Conservation (phyloP, 2,797 vertebrate species). For the Lates japonicus region DNA sequence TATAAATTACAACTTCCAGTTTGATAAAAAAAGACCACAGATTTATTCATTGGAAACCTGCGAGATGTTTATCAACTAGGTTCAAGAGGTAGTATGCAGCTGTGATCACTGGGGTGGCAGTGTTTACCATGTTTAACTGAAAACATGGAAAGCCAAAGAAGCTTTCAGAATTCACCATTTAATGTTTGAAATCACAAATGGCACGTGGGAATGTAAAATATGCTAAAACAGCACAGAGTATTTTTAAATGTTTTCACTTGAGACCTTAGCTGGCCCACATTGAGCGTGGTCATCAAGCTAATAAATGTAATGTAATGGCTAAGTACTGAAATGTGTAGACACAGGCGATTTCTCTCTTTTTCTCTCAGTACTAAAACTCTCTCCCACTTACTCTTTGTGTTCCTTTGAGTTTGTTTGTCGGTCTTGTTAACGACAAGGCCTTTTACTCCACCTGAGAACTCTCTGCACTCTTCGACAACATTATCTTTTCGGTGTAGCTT, state of each 20-base stretch:
- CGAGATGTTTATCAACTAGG: background rate
- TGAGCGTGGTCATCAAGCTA: conserved; percentile 61
- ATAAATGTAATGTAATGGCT: conserved; percentile 68
- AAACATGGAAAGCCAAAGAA: background rate
- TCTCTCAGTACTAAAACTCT: conserved; percentile 47
- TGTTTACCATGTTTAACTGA: conserved; percentile 46
- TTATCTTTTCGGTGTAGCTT: conserved; percentile 87
- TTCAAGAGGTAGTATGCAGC: background rate
- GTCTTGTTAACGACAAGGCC: conserved; percentile 71
- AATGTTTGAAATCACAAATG: conserved; percentile 58
- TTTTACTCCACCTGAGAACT: conserved; percentile 56
- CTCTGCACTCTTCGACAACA: conserved; percentile 81
- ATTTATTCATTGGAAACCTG: background rate
- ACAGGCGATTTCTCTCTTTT: conserved; percentile 40
- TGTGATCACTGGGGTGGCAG: conserved; percentile 64
- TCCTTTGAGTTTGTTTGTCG: conserved; percentile 73
- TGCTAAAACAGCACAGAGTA: conserved; percentile 28
- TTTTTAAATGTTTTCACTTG: conserved; percentile 26
- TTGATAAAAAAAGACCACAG: background rate
- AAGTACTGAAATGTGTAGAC: conserved; percentile 66
- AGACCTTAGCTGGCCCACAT: conserved; percentile 44
- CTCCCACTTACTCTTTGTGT: conserved; percentile 67
- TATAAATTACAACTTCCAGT: too few relatives aligned
- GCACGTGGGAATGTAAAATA: conserved; percentile 47
- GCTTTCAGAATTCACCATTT: conserved; percentile 20